These are phyloP conservation scores for Crambe crambe DNA, from an alignment of 37 sponge, comb jelly and placozoan genomes.

Conservation along the genomic window DNA sequence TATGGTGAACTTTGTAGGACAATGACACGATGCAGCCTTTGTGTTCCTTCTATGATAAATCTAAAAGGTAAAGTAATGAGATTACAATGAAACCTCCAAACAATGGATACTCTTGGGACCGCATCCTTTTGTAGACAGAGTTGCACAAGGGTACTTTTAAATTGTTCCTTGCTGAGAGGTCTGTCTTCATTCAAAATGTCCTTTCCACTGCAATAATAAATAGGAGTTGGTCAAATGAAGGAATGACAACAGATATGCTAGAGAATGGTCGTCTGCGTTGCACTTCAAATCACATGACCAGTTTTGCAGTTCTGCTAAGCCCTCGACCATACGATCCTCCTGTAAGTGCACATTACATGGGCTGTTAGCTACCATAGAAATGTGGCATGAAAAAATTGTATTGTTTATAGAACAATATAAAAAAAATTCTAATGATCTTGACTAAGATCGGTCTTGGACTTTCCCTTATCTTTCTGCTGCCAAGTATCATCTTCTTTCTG, in stretches of 20 bases:
- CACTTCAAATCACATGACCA: constrained; percentile 19
- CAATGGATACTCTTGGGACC: too few relatives aligned
- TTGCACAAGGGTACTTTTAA: too few relatives aligned
- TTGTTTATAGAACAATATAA: background rate
- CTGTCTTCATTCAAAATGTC: too few relatives aligned
- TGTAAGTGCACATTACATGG: background rate
- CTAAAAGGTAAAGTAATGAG: too few relatives aligned
- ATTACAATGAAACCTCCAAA: too few relatives aligned
- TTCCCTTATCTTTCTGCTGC: constrained; percentile 30
- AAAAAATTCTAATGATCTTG: constrained; percentile 4
- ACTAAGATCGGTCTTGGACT: constrained; percentile 34
- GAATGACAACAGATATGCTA: background rate
- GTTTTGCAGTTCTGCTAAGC: constrained; percentile 31
- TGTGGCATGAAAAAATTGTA: background rate
- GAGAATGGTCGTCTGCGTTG: background rate
- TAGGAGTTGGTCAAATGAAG: background rate
- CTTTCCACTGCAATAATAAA: too few relatives aligned
- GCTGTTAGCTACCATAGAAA: background rate
- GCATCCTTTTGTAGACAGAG: too few relatives aligned
- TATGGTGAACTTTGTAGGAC: too few relatives aligned
- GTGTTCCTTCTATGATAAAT: too few relatives aligned
- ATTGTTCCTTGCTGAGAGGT: too few relatives aligned
- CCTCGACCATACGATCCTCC: too few relatives aligned
- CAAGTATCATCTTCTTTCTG: constrained; percentile 26
- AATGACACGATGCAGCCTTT: too few relatives aligned